Conservation (phyloP, 2,888 invertebrate genomes). For the Lepidochrysops patricia region DNA sequence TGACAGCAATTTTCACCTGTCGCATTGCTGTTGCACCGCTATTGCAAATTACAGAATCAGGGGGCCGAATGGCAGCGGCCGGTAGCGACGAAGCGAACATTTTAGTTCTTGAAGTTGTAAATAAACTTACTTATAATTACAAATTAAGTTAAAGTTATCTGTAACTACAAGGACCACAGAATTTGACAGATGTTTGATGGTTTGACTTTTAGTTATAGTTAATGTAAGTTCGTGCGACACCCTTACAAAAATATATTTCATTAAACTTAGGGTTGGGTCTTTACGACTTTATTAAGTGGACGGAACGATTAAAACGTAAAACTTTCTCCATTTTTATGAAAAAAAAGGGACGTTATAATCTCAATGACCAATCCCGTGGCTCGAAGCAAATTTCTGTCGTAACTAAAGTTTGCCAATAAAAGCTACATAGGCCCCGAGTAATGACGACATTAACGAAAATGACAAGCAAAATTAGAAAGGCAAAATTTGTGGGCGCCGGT, state of each 20-base stretch:
- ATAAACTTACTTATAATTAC: no score
- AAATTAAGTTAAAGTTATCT: no score
- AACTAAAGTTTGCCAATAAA: conserved; percentile 29
- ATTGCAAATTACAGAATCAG: no score
- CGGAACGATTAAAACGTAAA: neutral
- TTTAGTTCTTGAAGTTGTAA: no score
- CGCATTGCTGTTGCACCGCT: no score
- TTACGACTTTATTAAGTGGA: neutral
- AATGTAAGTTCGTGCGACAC: no score
- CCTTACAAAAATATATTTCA: neutral
- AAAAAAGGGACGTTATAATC: neutral
- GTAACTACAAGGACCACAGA: no score
- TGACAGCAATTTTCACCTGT: no score
- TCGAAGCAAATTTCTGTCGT: conserved; percentile 12
- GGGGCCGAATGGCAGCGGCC: no score
- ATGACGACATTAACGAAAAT: conserved; percentile 48
- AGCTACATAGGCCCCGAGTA: conserved; percentile 31
- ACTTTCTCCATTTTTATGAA: neutral
- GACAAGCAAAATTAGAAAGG: conserved; percentile 48
- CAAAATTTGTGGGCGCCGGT: conserved; percentile 40
- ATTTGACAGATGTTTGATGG: no score
- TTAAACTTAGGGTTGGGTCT: neutral
- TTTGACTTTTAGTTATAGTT: no score
- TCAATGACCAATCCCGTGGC: neutral
- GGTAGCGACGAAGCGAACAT: no score